Evolutionary conservation across 1,140 invertebrate species (phyloP).

Genomic region (Atta cephalotes): DNA sequence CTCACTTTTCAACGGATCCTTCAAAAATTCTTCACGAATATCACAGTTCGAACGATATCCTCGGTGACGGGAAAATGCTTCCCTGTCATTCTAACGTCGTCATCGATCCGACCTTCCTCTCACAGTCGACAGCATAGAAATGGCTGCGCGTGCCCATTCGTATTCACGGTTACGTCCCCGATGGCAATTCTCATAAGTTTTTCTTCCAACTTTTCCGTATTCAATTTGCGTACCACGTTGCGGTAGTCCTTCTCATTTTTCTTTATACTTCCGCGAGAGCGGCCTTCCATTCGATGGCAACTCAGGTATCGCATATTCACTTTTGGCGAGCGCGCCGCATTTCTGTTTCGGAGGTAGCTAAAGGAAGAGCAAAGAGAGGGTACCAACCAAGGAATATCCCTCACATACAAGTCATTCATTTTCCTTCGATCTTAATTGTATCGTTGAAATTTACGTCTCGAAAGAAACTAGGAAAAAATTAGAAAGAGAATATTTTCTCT

Average conservation of each 20-base stretch:
- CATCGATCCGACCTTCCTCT: constrained; percentile 55
- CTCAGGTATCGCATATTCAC: constrained; percentile 40
- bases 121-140: constrained; percentile 50
- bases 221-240: constrained; percentile 64
- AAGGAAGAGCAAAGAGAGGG: too few relatives aligned
- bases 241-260: constrained; percentile 51
- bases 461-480: background rate
- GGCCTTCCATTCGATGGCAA: constrained; percentile 31
- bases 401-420: background rate
- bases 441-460: background rate
- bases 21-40: constrained; percentile 25
- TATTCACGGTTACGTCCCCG: constrained; percentile 67
- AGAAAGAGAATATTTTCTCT: background rate
- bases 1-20: background rate
- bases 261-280: constrained; percentile 39
- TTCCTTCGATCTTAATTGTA: background rate
- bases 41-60: background rate
- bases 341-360: background rate
- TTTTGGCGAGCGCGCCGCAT: background rate
- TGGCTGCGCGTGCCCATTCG: constrained; percentile 60
- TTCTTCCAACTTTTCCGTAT: constrained; percentile 62
- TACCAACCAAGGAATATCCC: background rate
- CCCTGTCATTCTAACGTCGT: constrained; percentile 39
- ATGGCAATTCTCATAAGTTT: constrained; percentile 64
- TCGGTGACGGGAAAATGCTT: constrained; percentile 36